Evolutionary conservation across 2,797 vertebrate species (phyloP).

Genomic region (Ptychadena robeensis): DNA sequence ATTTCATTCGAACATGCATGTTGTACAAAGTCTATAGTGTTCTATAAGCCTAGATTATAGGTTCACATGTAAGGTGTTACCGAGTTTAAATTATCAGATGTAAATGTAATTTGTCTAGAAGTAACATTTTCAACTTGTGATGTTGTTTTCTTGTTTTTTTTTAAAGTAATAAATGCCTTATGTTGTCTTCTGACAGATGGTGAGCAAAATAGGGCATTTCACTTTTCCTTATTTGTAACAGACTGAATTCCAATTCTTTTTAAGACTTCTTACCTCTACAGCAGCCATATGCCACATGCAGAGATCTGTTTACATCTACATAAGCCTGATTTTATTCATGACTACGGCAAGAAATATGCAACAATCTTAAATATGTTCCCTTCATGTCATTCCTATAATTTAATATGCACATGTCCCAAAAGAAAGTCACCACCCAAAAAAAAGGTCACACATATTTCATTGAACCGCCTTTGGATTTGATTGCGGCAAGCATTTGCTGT

Average conservation of each 20-base stretch:
- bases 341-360: neutral
- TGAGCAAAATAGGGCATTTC: slow-evolving; percentile 20
- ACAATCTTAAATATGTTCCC: neutral
- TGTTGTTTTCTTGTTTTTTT: neutral
- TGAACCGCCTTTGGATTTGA: no score
- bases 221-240: slow-evolving; percentile 20
- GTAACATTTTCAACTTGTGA: neutral
- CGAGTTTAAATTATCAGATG: neutral
- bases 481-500: no score
- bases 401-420: no score
- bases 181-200: slow-evolving; percentile 20
- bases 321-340: neutral
- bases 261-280: slow-evolving; percentile 7
- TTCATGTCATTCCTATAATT: neutral
- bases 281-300: neutral
- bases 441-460: no score
- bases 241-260: slow-evolving; percentile 13
- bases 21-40: neutral
- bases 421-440: no score
- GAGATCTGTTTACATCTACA: neutral
- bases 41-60: neutral
- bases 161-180: neutral
- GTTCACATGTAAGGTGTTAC: neutral
- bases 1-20: neutral
- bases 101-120: neutral